phyloP scores from a whole-genome alignment of 2,113 vertebrate genomes.

The Nematolebias whitei region DNA sequence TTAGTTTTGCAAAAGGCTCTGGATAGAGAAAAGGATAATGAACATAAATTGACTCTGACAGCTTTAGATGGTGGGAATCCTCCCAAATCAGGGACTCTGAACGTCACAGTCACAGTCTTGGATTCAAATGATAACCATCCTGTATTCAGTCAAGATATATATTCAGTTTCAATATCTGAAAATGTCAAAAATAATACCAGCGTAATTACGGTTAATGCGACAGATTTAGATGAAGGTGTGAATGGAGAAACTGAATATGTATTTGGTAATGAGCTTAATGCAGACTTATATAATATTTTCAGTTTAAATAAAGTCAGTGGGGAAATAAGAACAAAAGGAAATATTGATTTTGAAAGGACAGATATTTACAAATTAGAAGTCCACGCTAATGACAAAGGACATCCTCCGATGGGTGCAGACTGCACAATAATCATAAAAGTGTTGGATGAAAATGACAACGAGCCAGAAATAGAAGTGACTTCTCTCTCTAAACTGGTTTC shows the following conservation, averaged over 20 bases:
- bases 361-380: conserved; percentile 62
- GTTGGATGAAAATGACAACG: conserved; percentile 72
- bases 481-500: conserved; percentile 52
- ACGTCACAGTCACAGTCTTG: conserved; percentile 68
- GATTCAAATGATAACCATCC: conserved; percentile 78
- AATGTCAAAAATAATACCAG: conserved; percentile 46
- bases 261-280: conserved; percentile 57
- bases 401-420: conserved; percentile 53
- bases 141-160: conserved; percentile 62
- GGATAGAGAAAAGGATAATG: conserved; percentile 60
- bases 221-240: conserved; percentile 65
- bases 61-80: conserved; percentile 73
- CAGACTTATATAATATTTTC: conserved; percentile 47
- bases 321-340: conserved; percentile 59
- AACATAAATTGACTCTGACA: conserved; percentile 64
- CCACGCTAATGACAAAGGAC: conserved; percentile 71
- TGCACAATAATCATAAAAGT: conserved; percentile 70
- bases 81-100: conserved; percentile 58
- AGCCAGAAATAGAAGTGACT: conserved; percentile 47
- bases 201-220: conserved; percentile 61
- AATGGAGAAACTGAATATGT: conserved; percentile 69
- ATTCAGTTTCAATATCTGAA: conserved; percentile 64
- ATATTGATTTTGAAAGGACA: conserved; percentile 65
- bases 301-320: conserved; percentile 59
- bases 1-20: conserved; percentile 69